Evolutionary conservation across 2,113 vertebrate genomes (phyloP).

Genomic region (Coturnix japonica): DNA sequence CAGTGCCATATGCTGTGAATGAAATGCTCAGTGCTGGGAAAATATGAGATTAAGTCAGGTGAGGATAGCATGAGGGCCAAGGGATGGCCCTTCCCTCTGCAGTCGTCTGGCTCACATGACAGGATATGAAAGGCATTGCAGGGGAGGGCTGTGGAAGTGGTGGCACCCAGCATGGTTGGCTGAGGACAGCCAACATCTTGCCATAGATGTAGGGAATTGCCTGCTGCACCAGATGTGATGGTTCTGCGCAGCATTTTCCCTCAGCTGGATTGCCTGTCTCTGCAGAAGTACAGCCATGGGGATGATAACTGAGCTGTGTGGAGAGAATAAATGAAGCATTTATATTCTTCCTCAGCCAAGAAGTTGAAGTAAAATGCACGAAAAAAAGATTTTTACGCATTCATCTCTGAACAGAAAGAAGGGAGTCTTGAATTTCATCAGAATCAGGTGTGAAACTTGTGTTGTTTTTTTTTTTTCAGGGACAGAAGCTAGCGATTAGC

Average conservation of each 20-base stretch:
- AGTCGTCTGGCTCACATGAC: not conserved
- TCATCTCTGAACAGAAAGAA: not conserved
- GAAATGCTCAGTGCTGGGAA: not conserved
- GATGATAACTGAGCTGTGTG: not conserved
- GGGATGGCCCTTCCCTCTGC: not conserved
- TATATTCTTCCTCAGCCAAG: not conserved
- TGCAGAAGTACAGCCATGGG: not conserved
- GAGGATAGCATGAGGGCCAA: not conserved
- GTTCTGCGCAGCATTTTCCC: not conserved
- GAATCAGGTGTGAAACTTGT: fast-evolving
- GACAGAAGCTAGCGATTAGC: not conserved
- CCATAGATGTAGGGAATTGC: not conserved
- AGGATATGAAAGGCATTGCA: not conserved
- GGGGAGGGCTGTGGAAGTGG: not conserved
- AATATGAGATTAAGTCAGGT: not conserved
- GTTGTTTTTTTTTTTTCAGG: not conserved
- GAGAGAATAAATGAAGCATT: not conserved
- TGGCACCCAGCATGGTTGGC: not conserved
- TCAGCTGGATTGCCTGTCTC: not conserved
- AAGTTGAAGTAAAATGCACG: not conserved
- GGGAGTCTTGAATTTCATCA: not conserved
- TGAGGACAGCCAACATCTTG: not conserved
- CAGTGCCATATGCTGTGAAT: not conserved
- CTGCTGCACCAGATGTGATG: not conserved
- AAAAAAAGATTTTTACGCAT: not conserved